Conservation (phyloP, 2,113 vertebrate genomes). For the Crotalus helleri region DNA sequence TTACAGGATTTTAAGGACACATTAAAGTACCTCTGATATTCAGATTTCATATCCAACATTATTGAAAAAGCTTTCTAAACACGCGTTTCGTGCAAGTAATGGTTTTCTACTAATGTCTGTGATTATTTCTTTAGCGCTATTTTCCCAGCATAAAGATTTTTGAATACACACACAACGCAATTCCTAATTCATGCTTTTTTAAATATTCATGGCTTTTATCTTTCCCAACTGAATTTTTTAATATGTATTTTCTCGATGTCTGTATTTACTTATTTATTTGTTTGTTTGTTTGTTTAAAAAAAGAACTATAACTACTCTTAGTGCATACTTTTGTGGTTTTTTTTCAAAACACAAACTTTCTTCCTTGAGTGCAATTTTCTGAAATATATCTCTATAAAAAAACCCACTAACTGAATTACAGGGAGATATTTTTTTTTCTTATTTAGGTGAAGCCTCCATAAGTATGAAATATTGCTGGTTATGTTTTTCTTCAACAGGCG, state of each 20-base stretch:
- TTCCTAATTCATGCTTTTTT: background rate
- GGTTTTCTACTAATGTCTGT: background rate
- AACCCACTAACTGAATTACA: background rate
- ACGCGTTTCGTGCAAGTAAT: background rate
- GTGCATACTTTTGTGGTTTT: background rate
- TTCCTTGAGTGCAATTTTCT: background rate
- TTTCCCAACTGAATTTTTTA: background rate
- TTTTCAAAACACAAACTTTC: background rate
- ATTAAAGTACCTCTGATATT: background rate
- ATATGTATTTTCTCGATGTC: background rate
- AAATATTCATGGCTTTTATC: background rate
- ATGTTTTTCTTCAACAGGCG: background rate
- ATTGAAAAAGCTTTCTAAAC: background rate
- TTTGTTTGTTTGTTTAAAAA: background rate
- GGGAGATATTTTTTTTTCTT: background rate
- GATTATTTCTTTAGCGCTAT: background rate
- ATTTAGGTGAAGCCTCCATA: background rate
- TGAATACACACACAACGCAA: background rate
- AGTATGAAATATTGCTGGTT: background rate
- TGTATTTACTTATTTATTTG: background rate
- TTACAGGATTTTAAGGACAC: background rate
- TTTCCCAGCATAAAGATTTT: background rate
- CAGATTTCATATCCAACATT: background rate
- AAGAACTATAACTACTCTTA: background rate
- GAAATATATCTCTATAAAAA: too few species aligned